These are phyloP conservation scores for Drosophila setosimentum DNA, from an alignment of 2,888 invertebrate genomes.

Conservation along the genomic window DNA sequence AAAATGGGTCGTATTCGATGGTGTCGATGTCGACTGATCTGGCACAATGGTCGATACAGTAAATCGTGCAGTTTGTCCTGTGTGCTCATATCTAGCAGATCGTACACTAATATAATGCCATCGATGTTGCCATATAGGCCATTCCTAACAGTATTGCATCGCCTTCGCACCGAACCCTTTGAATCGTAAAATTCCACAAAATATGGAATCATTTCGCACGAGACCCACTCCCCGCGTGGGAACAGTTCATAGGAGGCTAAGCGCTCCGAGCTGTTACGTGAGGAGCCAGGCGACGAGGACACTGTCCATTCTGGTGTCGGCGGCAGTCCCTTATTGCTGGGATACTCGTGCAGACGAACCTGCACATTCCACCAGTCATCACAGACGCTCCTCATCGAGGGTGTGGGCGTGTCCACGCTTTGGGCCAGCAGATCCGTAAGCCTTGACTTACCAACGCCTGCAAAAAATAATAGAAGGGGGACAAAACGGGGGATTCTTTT, in stretches of 20 bases:
- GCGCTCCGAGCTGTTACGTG: constrained; percentile 17
- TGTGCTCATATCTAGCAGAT: constrained; percentile 48
- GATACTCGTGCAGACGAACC: constrained; percentile 66
- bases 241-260: constrained; percentile 9
- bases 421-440: constrained; percentile 58
- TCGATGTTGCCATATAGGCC: constrained; percentile 52
- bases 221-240: background rate
- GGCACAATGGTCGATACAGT: constrained; percentile 55
- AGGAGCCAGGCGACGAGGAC: constrained; percentile 49
- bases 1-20: constrained; percentile 45
- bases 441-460: constrained; percentile 66
- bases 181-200: constrained; percentile 68
- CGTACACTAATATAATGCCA: constrained; percentile 63
- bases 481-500: background rate
- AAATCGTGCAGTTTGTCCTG: constrained; percentile 63
- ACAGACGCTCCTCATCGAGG: constrained; percentile 38
- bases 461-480: background rate
- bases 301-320: constrained; percentile 60
- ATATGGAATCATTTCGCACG: constrained; percentile 46
- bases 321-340: constrained; percentile 34
- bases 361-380: constrained; percentile 56
- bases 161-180: constrained; percentile 33
- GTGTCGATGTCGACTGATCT: constrained; percentile 55
- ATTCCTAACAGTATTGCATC: constrained; percentile 35
- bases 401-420: constrained; percentile 56